Base-by-base conservation (phyloP, 2,113 vertebrate species). In the Protobothrops flavoviridis region DNA sequence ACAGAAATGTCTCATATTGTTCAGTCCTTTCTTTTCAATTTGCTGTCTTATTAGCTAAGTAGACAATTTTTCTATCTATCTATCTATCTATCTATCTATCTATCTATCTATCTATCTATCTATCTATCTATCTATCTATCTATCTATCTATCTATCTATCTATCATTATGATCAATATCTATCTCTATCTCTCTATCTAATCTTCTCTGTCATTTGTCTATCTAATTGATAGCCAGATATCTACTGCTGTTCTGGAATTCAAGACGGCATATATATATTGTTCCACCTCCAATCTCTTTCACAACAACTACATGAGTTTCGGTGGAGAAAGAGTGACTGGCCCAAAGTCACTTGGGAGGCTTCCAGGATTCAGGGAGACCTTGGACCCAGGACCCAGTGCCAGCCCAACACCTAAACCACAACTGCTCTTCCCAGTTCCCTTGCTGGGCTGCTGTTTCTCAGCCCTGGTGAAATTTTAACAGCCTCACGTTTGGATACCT, bases 401-500 rank as follows among this genome's bases (percentile, higher is more conserved):
- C 33, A 81, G 17, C 5, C 69, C 69, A 39, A 39, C 69, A 39
- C 6, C 2, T 39, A 20, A 81, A 39, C 33, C 33, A 39, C 33
- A 20, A 81, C 1, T 39, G 17, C 0, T 81, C 33, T 39, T 20
- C 69, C 13, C 17, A 7, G 2, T 39, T 39, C 17, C 69, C 33
- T 81, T 81, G 3, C 33, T 39, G 17, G 17, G 1, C 17, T 81
- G 21, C 6, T 39, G 8, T 39, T 81, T 81, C 69, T 8, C 69
- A 39, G 33, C 33, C 6, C 17, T 33, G 0, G 33, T 81, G 33
- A 81, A 39, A 33, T 81, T 39, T 17, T 81, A 7, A 39, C 39
- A 57, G 92, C 3, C 33, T 12, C 0, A 0, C 4, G 0, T 3
- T 0, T 0, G 11, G 29, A 39, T 39, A 96, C 97, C 94, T 93